Conservation (phyloP, 2,113 vertebrate species). For the Girardinichthys multiradiatus region DNA sequence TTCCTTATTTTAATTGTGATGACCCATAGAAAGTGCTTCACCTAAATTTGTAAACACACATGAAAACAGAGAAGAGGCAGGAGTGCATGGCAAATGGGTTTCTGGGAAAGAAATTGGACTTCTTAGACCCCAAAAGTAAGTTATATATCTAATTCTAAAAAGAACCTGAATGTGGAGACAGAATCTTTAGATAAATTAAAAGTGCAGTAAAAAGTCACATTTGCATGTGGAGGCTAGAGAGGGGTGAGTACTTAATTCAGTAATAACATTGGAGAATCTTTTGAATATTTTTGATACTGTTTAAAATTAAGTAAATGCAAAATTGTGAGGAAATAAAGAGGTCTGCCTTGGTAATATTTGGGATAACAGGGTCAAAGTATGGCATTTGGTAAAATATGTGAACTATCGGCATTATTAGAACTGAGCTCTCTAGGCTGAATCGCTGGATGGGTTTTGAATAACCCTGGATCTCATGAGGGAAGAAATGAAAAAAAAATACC, state of each 20-base stretch:
- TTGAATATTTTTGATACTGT: constrained; percentile 57
- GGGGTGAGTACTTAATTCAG: constrained; percentile 45
- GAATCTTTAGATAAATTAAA: constrained; percentile 30
- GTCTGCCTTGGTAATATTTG: too few species aligned
- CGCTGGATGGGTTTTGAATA: too few species aligned
- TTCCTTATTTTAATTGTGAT: constrained; percentile 48
- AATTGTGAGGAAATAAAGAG: neutral
- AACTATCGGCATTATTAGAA: too few species aligned
- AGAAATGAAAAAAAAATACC: too few species aligned
- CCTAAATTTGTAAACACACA: constrained; percentile 48
- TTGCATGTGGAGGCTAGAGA: constrained; percentile 13
- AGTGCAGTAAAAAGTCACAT: constrained; percentile 30
- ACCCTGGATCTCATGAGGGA: too few species aligned
- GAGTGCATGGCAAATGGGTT: constrained; percentile 60
- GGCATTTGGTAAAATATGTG: too few species aligned
- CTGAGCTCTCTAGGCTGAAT: too few species aligned
- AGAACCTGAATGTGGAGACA: constrained; percentile 31
- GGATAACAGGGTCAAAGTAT: too few species aligned
- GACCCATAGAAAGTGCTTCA: constrained; percentile 39
- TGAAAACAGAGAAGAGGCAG: constrained; percentile 47
- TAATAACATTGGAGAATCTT: constrained; percentile 33
- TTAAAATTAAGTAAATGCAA: constrained; percentile 26
- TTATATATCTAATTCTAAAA: constrained; percentile 32
- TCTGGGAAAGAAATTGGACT: constrained; percentile 38
- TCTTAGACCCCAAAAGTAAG: constrained; percentile 42